Evolutionary conservation across 2,113 vertebrate species (phyloP), one percentile per base, ranked within the genome.

Genomic region (Condylura cristata): DNA sequence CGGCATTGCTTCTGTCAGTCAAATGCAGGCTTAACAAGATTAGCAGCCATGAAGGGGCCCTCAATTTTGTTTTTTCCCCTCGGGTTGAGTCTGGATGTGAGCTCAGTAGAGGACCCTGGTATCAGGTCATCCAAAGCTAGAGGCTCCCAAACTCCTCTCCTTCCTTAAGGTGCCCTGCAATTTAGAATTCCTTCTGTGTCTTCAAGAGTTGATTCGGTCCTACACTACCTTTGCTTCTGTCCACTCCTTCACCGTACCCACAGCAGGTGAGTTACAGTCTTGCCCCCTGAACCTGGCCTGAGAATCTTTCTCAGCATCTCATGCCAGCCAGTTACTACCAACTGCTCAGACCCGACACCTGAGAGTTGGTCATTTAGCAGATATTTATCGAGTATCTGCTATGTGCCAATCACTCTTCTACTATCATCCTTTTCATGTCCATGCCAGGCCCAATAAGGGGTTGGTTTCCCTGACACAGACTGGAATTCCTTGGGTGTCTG

Each of bases 1-100:
- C 28, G 4, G 24, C 22, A 39, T 1, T 2, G 14, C 44, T 4
- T 12, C 0, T 1, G 2, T 2, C 13, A 0, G 41, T 8, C 34
- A 14, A 34, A 30, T 0, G 44, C 56, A 30, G 37, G 5, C 8
- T 60, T 20, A 6, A 26, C 7, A 18, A 44, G 32, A 44, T 10
- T 1, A 5, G 61, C 5, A 5, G 13, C 32, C 1, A 22, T 2
- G 17, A 34, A 17, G 9, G 17, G 14, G 3, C 34, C 14, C 18
- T 18, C 0, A 6, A 6, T 53, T 56, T 8, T 30, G n/a, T 16
- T 8, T 28, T 30, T 14, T 3, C 5, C 2, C n/a, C 41, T n/a
- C 2, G 0, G 0, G 7, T 9, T 28, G 48, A 66, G 32, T 16
- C 46, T 63, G 37, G 28, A 4, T 2, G 48, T 70, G 71, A 65